Evolutionary conservation across 1,140 invertebrate genomes (phyloP), one percentile per base, ranked within the genome.

Genomic region (Trinorchestia longiramus): DNA sequence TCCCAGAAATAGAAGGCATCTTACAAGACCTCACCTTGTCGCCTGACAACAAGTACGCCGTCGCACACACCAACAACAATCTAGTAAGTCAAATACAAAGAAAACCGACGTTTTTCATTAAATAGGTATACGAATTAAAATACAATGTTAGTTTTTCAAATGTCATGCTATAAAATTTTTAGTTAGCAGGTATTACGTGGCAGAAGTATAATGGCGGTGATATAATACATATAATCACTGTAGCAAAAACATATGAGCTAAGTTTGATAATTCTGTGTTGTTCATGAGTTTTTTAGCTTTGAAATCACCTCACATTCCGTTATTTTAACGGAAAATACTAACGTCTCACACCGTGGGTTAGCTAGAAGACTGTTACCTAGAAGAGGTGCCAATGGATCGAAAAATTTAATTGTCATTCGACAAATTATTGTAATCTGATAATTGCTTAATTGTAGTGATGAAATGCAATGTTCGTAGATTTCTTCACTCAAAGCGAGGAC

Each of bases 61-160:
- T 99, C n/a, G 99, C 99, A 8, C 99, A 98, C 97, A 99, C 99
- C 0, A 99, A 99, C 97, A 99, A 99, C 97, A 99, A 99, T 97
- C 99, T 99, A 97, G 98, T 98, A 97, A 97, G 95, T 19, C 23
- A 41, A 17, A 87, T 11, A 41, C 40, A 17, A 77, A 40, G 17
- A 17, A 40, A 19, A 77, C 40, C 40, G 62, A 40, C 40, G 62
- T 19, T 17, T 77, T 40, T 17, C 40, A 40, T 77, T 77, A 40
- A 40, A 19, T 40, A 77, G 62, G 17, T 40, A 40, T 77, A 40
- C 40, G 17, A 40, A 40, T 77, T 40, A 77, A 40, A 19, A 17
- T 17, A 19, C 17, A 19, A 77, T 17, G 62, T 77, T 40, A 77
- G 62, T 77, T 77, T 17, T 77, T 77, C 17, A 40, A 19, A 40